Percentiles rank a stretch among this genome's conserved stretches.
phyloP scores from a whole-genome alignment of 2,888 invertebrate genomes.

The Torymus aiolomorphi region DNA sequence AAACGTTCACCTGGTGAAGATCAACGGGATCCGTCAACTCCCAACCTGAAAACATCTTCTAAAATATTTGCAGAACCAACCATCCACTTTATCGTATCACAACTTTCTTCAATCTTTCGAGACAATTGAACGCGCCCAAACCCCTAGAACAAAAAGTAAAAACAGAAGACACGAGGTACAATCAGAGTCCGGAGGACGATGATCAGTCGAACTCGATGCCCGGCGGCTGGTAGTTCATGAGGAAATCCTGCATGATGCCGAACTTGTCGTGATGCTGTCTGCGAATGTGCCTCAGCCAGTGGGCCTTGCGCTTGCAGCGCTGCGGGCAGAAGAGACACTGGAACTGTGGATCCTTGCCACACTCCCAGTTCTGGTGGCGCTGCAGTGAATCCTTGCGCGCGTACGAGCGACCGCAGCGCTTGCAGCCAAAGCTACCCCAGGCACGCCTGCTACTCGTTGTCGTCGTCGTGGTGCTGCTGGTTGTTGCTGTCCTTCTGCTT shows the following conservation, averaged over 20 bases:
- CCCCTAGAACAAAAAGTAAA: no score
- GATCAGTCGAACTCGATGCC: slow-evolving; percentile 53
- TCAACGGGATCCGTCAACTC: no score
- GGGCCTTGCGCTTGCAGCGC: slow-evolving; percentile 74
- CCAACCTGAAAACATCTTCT: no score
- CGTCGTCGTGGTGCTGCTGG: not conserved
- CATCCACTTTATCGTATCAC: no score
- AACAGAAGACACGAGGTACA: no score
- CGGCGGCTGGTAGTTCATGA: slow-evolving; percentile 57
- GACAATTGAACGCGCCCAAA: no score
- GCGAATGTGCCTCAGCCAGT: slow-evolving; percentile 78
- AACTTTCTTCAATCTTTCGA: no score
- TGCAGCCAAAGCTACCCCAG: slow-evolving; percentile 77
- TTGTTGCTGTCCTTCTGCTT: no score
- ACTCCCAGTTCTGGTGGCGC: slow-evolving; percentile 78
- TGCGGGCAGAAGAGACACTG: slow-evolving; percentile 76
- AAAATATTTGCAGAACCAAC: no score
- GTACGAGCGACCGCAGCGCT: slow-evolving; percentile 79
- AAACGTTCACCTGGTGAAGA: no score
- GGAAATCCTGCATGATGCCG: slow-evolving; percentile 74
- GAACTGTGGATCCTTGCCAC: slow-evolving; percentile 77
- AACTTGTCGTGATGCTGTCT: slow-evolving; percentile 78
- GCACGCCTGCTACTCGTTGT: slow-evolving; percentile 16
- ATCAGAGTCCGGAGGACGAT: no score
- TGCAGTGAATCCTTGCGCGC: slow-evolving; percentile 80